phyloP scores from a whole-genome alignment of 2,797 vertebrate genomes.

The Menidia menidia region DNA sequence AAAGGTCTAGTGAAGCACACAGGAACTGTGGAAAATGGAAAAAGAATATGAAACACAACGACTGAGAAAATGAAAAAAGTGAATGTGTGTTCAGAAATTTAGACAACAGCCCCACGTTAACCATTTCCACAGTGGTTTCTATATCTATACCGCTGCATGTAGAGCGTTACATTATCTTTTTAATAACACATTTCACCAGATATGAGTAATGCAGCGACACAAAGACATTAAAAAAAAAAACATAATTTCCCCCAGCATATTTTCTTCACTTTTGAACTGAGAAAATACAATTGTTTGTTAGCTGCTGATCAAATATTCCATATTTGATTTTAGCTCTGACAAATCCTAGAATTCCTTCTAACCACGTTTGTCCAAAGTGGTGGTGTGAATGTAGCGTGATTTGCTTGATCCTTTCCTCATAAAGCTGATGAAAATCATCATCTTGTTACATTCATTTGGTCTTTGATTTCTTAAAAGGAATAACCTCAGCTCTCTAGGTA shows the following conservation, averaged over 20 bases:
- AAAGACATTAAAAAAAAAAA: not conserved
- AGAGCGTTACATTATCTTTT: not conserved
- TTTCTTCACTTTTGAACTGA: not conserved
- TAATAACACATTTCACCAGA: not conserved
- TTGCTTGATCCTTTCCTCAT: not conserved
- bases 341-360: not conserved
- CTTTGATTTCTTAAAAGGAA: not conserved
- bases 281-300: not conserved
- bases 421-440: too few relatives aligned
- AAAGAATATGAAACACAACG: not conserved
- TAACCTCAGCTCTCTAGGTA: not conserved
- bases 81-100: too few relatives aligned
- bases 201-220: not conserved
- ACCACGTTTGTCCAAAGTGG: not conserved
- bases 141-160: not conserved
- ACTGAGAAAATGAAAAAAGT: not conserved
- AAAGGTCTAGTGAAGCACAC: not conserved
- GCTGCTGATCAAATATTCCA: not conserved
- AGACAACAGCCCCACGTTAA: not conserved
- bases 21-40: not conserved
- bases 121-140: not conserved
- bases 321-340: not conserved
- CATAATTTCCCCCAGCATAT: not conserved
- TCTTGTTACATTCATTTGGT: not conserved
- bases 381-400: not conserved